These are phyloP conservation scores for Drosophila mimica DNA, from an alignment of 2,888 invertebrate species.

Conservation along the genomic window DNA sequence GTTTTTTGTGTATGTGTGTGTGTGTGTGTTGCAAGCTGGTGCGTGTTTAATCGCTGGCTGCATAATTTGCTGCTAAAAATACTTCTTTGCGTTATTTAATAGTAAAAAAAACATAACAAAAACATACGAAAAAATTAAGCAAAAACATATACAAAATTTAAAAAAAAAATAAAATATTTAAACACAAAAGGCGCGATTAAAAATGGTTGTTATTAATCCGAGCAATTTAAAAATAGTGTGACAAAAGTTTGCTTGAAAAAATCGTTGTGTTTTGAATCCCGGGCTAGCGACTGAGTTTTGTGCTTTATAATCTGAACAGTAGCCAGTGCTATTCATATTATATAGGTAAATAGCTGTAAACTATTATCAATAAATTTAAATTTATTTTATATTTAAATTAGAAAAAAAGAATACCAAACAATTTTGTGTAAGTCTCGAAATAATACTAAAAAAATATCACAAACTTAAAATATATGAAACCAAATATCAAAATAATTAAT, in stretches of 20 bases:
- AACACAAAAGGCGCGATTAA: not conserved
- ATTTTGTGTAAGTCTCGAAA: not conserved
- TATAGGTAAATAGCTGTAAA: not conserved
- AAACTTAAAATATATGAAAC: not conserved
- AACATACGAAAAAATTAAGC: not conserved
- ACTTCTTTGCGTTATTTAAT: slow-evolving; percentile 64
- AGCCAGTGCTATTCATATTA: not conserved
- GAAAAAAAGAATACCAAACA: not conserved
- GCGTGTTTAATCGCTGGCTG: slow-evolving; percentile 49
- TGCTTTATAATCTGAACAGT: not conserved
- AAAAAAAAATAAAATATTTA: slow-evolving; percentile 9
- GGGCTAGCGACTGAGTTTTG: not conserved
- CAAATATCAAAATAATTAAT: not conserved
- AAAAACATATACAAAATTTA: slow-evolving; percentile 11
- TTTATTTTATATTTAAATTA: not conserved
- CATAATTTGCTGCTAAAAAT: slow-evolving; percentile 69
- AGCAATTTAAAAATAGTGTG: not conserved
- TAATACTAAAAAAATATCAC: not conserved
- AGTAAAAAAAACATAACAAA: slow-evolving; percentile 5
- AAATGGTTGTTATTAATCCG: not conserved
- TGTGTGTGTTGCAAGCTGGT: slow-evolving; percentile 29
- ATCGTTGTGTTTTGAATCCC: not conserved
- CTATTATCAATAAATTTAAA: not conserved
- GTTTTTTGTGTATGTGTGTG: slow-evolving; percentile 24
- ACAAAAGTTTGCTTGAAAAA: not conserved